Evolutionary conservation across 1,140 invertebrate genomes (phyloP), one percentile per base, ranked within the genome.

Genomic region (Eumeta japonica): DNA sequence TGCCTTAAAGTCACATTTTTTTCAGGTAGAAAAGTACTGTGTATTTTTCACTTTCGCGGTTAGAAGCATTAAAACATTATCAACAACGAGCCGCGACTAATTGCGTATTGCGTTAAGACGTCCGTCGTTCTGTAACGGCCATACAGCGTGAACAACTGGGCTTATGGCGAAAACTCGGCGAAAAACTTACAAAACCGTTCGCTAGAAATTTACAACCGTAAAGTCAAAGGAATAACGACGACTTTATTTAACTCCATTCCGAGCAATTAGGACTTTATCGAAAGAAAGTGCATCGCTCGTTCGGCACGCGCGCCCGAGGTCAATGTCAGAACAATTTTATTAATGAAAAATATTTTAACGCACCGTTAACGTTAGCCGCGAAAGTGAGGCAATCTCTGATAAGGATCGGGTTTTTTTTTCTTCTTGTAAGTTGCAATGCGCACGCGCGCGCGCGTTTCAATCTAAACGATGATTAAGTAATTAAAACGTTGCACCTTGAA

Each of bases 321-420:
- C 59, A 65, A 52, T 65, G 55, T 50, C 59, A 58, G 40, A 39
- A n/a, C n/a, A n/a, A n/a, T n/a, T n/a, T n/a, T n/a, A n/a, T n/a
- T n/a, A n/a, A n/a, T n/a, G n/a, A n/a, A n/a, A n/a, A n/a, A n/a
- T n/a, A n/a, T n/a, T n/a, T n/a, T n/a, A n/a, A n/a, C n/a, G n/a
- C n/a, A n/a, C n/a, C n/a, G n/a, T n/a, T n/a, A n/a, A n/a, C n/a
- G n/a, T n/a, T n/a, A n/a, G n/a, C n/a, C n/a, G n/a, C n/a, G n/a
- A n/a, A n/a, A n/a, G n/a, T n/a, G n/a, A n/a, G n/a, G n/a, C n/a
- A 35, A 34, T 29, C 33, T 39, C 28, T 30, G 35, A 41, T 40
- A 16, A 28, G 39, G 29, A 47, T 51, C 34, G 39, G 52, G 52
- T 46, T 58, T 53, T 48, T 54, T 53, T 55, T 52, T 38, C 17